Evolutionary conservation across 2,888 invertebrate species (phyloP).

Genomic region (Erebia ligea): DNA sequence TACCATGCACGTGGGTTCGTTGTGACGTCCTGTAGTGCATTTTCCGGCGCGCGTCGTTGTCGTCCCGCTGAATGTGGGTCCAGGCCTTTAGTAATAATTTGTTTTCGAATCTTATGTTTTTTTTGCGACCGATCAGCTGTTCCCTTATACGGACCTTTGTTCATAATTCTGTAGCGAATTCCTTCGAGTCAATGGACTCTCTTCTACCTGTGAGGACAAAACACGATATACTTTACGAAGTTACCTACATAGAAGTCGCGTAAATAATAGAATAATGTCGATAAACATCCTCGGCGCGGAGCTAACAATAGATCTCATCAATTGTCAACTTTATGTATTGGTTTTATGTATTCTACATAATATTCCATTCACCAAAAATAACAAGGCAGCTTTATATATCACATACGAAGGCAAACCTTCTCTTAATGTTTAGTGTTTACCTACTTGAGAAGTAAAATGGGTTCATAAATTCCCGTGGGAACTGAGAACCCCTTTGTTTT

Average conservation of each 20-base stretch:
- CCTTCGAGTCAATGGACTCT: constrained; percentile 42
- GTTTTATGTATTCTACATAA: constrained; percentile 21
- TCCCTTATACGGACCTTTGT: constrained; percentile 32
- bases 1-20: too few species aligned
- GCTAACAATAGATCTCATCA: constrained; percentile 29
- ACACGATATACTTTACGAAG: constrained; percentile 14
- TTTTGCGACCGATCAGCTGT: constrained; percentile 42
- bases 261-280: constrained; percentile 24
- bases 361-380: constrained; percentile 5
- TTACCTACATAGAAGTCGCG: constrained; percentile 18
- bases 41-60: too few species aligned
- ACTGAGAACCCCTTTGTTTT: too few species aligned
- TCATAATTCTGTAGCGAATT: constrained; percentile 34
- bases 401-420: not conserved
- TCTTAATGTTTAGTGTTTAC: not conserved
- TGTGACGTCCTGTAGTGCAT: too few species aligned
- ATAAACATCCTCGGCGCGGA: constrained; percentile 17
- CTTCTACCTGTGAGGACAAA: constrained; percentile 43
- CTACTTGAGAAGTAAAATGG: not conserved
- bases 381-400: not conserved
- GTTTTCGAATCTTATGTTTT: constrained; percentile 29
- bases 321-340: constrained; percentile 14
- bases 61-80: too few species aligned
- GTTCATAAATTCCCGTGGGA: not conserved
- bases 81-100: constrained; percentile 18